phyloP scores from a whole-genome alignment of 2,113 vertebrate genomes.

The Heterochromis multidens region DNA sequence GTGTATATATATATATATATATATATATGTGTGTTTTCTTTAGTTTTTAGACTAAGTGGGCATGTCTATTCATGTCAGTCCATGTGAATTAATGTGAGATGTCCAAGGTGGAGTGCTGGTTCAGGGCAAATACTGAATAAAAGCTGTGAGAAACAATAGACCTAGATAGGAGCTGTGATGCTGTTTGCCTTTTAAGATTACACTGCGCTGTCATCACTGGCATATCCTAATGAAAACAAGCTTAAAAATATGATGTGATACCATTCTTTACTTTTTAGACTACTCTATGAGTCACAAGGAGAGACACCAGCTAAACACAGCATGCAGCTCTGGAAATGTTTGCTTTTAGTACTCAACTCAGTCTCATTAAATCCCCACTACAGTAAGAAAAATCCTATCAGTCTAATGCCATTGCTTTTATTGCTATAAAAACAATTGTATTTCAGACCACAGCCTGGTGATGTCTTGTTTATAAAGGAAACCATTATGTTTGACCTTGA shows the following conservation, averaged over 20 bases:
- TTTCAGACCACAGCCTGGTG: slow-evolving; percentile 26
- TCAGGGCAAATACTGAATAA: neutral
- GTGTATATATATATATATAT: neutral
- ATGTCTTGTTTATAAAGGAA: slow-evolving; percentile 49
- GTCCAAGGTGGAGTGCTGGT: slow-evolving; percentile 22
- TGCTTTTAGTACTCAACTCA: slow-evolving; percentile 19
- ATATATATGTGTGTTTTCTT: neutral
- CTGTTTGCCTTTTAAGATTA: slow-evolving; percentile 17
- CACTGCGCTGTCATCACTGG: slow-evolving; percentile 8
- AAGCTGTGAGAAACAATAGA: slow-evolving; percentile 6
- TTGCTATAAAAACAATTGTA: slow-evolving; percentile 26
- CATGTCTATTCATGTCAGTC: slow-evolving; percentile 4
- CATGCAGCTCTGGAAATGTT: neutral
- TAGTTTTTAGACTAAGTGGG: neutral
- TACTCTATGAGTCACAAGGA: neutral
- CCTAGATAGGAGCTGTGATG: neutral
- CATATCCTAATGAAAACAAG: slow-evolving; percentile 3
- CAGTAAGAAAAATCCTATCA: slow-evolving; percentile 7
- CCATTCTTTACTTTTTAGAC: neutral
- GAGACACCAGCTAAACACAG: neutral
- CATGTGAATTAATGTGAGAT: slow-evolving; percentile 13
- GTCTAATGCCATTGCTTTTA: slow-evolving; percentile 11
- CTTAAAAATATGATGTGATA: neutral
- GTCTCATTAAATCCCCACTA: slow-evolving; percentile 5
- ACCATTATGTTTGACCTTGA: slow-evolving; percentile 54